Base-by-base conservation (phyloP, 2,113 vertebrate genomes). In the Oryzias melastigma region DNA sequence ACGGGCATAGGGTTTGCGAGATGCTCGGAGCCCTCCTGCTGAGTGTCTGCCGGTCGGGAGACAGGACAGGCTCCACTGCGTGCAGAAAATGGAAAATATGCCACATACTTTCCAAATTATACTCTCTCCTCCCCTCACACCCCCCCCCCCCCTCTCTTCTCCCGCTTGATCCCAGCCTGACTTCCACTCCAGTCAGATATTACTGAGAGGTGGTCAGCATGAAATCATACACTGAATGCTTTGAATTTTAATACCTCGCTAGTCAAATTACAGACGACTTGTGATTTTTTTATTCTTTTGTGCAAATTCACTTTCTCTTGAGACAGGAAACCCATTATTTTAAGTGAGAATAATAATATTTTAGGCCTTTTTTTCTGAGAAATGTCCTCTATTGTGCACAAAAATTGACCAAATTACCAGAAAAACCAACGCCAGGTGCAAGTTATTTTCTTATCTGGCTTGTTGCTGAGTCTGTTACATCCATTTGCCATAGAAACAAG, bases 41-140 rank as follows among this genome's bases (percentile, higher is more conserved):
- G 80, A 64, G 84, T 4, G 65, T 86, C 75, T 86, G 76, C 74
- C 84, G 84, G 71, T 73, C 48, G 62, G 73, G 75, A 87, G 81
- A 80, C 77, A 77, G 61, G 78, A 66, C 72, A 75, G 78, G 74
- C 81, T 85, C 71, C 73, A 85, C 62, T 65, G 68, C 56, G 46
- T 65, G 77, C 71, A 78, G 61, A 82, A 88, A 88, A 82, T 81
- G 86, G 89, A 89, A 90, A 90, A 87, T 85, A 81, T 78, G 79
- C 83, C 81, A 80, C 84, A 83, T 89, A 87, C 72, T 89, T 92
- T 89, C 86, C 84, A 88, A 87, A 88, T 85, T 73, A 83, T 82
- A 51, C 72, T 81, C 51, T 71, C 56, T 73, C 69, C 61, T 71
- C 68, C 81, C 52, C 61, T 70, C 29, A 53, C n/a, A n/a, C 72